Conservation (phyloP, 1,140 invertebrate genomes). For the Drosophila varians region DNA sequence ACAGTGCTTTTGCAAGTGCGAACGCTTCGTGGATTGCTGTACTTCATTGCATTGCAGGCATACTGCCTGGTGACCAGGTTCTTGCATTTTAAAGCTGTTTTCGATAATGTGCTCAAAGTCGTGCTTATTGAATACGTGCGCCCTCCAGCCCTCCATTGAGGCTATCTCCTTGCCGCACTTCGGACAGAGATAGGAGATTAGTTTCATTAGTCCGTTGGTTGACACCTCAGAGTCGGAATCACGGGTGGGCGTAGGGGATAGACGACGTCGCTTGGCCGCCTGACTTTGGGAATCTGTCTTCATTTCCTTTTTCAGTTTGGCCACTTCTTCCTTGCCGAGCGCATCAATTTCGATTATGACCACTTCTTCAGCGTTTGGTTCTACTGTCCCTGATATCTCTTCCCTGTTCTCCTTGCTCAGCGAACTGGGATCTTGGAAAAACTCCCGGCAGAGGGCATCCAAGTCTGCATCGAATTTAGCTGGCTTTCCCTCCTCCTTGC, state of each 20-base stretch:
- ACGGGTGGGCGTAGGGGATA: slow-evolving; percentile 13
- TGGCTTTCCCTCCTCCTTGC: slow-evolving; percentile 43
- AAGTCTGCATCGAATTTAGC: slow-evolving; percentile 35
- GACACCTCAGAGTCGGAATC: slow-evolving; percentile 38
- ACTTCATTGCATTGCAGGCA: slow-evolving; percentile 64
- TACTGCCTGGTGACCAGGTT: slow-evolving; percentile 42
- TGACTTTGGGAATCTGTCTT: slow-evolving; percentile 5
- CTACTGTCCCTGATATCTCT: neutral
- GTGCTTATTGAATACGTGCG: slow-evolving; percentile 70
- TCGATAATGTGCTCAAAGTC: slow-evolving; percentile 72
- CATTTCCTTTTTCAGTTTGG: slow-evolving; percentile 50
- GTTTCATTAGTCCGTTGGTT: slow-evolving; percentile 34
- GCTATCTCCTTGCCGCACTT: slow-evolving; percentile 69
- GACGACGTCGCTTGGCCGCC: slow-evolving; percentile 37
- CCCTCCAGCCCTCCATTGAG: slow-evolving; percentile 62
- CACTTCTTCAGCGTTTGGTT: slow-evolving; percentile 38
- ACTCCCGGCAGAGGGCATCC: slow-evolving; percentile 54
- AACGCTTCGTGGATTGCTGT: slow-evolving; percentile 44
- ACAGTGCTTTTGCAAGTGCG: slow-evolving; percentile 68
- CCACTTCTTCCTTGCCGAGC: slow-evolving; percentile 60
- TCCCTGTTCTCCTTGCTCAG: neutral
- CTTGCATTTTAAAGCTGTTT: slow-evolving; percentile 65
- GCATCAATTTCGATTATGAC: slow-evolving; percentile 75
- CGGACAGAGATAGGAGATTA: slow-evolving; percentile 64
- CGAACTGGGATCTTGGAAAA: slow-evolving; percentile 44